Percentiles rank a stretch among this genome's conserved stretches.
phyloP scores from a whole-genome alignment of 1,140 invertebrate species.

The Drosophila ananassae region DNA sequence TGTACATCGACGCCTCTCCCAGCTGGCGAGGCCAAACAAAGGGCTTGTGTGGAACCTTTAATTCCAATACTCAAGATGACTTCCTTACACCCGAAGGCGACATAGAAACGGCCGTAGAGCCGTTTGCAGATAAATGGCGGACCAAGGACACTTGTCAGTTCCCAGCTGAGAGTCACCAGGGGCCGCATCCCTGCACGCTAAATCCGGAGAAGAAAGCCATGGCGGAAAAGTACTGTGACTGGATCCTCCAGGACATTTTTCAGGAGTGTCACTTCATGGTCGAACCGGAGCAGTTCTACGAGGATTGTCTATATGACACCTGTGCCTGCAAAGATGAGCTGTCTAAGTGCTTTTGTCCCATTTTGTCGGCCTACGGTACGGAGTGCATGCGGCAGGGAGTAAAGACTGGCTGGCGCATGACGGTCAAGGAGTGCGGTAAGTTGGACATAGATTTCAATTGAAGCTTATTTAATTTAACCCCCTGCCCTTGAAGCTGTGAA shows the following conservation, averaged over 20 bases:
- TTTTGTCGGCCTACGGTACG: constrained; percentile 91
- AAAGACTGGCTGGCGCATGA: constrained; percentile 90
- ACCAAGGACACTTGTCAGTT: constrained; percentile 90
- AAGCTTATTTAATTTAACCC: not conserved
- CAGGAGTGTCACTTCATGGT: constrained; percentile 92
- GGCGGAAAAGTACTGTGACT: constrained; percentile 89
- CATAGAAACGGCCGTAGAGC: constrained; percentile 89
- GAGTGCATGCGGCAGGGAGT: constrained; percentile 90
- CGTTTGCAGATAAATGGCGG: constrained; percentile 96
- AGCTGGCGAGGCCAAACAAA: constrained; percentile 88
- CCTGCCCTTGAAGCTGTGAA: constrained; percentile 85
- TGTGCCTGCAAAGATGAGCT: constrained; percentile 90
- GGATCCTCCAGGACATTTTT: constrained; percentile 89
- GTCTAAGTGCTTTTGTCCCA: constrained; percentile 91
- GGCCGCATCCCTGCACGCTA: constrained; percentile 88
- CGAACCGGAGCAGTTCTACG: constrained; percentile 90
- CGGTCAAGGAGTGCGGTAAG: constrained; percentile 89
- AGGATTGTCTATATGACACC: constrained; percentile 93
- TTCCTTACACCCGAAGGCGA: constrained; percentile 94
- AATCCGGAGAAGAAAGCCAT: constrained; percentile 88
- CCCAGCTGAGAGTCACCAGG: constrained; percentile 84
- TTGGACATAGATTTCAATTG: constrained; percentile 57
- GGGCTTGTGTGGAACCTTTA: constrained; percentile 96
- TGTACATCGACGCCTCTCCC: constrained; percentile 92
- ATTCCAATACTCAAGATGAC: constrained; percentile 93